Evolutionary conservation across 2,797 vertebrate species (phyloP), one percentile per base, ranked within the genome.

Genomic region (Sparidentex hasta): DNA sequence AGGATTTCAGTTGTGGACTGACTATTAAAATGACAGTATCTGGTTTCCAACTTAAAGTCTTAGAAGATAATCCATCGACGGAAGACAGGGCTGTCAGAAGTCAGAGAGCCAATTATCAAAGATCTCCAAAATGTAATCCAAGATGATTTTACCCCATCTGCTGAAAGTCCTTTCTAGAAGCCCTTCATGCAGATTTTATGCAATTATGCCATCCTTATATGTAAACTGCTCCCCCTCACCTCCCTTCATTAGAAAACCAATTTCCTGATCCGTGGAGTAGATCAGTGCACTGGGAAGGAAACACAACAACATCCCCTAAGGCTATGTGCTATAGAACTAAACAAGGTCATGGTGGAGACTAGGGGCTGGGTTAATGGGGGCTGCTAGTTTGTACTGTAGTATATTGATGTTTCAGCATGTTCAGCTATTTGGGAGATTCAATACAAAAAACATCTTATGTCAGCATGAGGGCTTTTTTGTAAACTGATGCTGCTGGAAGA

Each of bases 371-470:
- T 79, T 77, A 80, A 80, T 79, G 73, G 65, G 62, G 51, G 25
- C 61, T 66, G 65, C 58, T 58, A n/a, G 21, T 43, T 76, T 63
- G 56, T 64, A 63, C 64, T 58, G 16, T 20, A 54, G 25, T 50
- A 38, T 66, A 66, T 16, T 77, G 73, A 77, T 67, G 77, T 59
- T 76, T 77, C 66, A 80, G 84, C 73, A 46, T 64, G 61, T 68
- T 80, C 23, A 52, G 65, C 61, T 70, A 55, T 76, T 65, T 57
- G 38, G 23, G 56, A 77, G 77, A 73, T 52, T 55, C 67, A 66
- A 85, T 57, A 82, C 50, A 73, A 38, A 38, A 66, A 62, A 6
- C 6, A 11, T 71, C 51, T 64, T 69, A 8, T 66, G 71, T 44
- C 33, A 56, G 59, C 54, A 63, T 58, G 58, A 54, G 64, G 41